phyloP scores from a whole-genome alignment of 2,888 invertebrate species.

The Amiota minor region DNA sequence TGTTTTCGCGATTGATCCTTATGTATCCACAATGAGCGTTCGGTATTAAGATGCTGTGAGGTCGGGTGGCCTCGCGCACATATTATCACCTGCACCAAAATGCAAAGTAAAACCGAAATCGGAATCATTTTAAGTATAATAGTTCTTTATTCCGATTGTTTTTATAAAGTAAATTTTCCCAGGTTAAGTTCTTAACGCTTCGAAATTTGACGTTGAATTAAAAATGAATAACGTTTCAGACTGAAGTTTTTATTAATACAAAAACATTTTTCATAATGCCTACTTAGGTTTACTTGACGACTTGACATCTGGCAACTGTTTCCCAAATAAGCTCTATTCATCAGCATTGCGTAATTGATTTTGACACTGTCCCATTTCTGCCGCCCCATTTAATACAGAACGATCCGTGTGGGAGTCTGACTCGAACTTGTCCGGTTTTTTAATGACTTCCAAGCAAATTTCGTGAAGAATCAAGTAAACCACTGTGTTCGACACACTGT shows the following conservation, averaged over 20 bases:
- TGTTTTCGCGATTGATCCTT: conserved; percentile 57
- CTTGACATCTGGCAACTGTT: too few relatives aligned
- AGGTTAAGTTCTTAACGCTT: background rate
- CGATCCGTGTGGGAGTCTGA: too few relatives aligned
- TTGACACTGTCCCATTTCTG: too few relatives aligned
- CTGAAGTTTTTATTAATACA: background rate
- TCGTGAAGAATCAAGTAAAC: too few relatives aligned
- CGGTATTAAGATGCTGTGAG: conserved; percentile 50
- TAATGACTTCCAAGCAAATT: too few relatives aligned
- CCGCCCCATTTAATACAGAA: too few relatives aligned
- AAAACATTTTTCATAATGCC: background rate
- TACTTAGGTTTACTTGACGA: background rate
- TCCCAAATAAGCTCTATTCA: too few relatives aligned
- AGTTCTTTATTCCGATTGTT: too few relatives aligned
- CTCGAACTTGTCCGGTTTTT: too few relatives aligned
- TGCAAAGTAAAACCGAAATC: background rate
- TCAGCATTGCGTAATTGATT: too few relatives aligned
- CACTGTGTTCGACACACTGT: too few relatives aligned
- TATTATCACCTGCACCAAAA: background rate
- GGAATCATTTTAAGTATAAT: too few relatives aligned
- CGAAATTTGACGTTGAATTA: background rate
- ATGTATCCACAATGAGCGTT: conserved; percentile 68
- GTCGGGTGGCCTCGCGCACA: background rate
- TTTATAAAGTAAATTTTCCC: background rate
- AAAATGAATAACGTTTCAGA: background rate